Percentiles rank a stretch among this genome's conserved stretches.
phyloP scores from a whole-genome alignment of 2,113 vertebrate genomes.

The Triplophysa rosa region DNA sequence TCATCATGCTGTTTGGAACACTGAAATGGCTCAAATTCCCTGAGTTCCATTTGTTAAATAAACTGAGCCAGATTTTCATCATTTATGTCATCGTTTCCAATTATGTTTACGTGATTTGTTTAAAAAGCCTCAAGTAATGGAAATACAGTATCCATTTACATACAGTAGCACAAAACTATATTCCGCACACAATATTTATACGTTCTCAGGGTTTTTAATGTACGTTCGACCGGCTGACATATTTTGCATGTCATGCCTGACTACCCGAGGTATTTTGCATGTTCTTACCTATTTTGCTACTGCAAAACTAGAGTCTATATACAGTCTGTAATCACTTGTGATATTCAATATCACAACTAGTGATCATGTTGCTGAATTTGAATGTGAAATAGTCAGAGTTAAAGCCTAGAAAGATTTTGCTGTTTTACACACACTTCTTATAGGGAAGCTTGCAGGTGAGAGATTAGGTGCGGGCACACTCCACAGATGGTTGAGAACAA shows the following conservation, averaged over 20 bases:
- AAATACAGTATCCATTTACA: slow-evolving; percentile 16
- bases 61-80: neutral
- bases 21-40: slow-evolving; percentile 1
- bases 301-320: neutral
- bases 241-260: slow-evolving; percentile 16
- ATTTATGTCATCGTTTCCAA: slow-evolving; percentile 9
- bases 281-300: slow-evolving; percentile 8
- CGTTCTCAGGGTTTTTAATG: neutral
- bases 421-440: neutral
- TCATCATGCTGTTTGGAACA: neutral
- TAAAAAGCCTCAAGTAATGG: slow-evolving; percentile 23
- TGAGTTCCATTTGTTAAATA: slow-evolving; percentile 10
- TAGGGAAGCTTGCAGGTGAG: slow-evolving; percentile 32
- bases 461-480: slow-evolving; percentile 1
- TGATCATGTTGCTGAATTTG: slow-evolving; percentile 27
- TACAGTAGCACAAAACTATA: neutral
- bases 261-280: neutral
- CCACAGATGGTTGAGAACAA: slow-evolving; percentile 34
- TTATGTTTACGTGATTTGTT: slow-evolving; percentile 26
- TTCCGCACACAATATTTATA: neutral
- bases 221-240: neutral
- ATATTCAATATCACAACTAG: slow-evolving; percentile 15
- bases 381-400: slow-evolving; percentile 6
- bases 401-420: neutral
- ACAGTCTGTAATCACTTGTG: neutral